Evolutionary conservation across 2,797 vertebrate species (phyloP), one percentile per base, ranked within the genome.

Genomic region (Bovichtus variegatus): DNA sequence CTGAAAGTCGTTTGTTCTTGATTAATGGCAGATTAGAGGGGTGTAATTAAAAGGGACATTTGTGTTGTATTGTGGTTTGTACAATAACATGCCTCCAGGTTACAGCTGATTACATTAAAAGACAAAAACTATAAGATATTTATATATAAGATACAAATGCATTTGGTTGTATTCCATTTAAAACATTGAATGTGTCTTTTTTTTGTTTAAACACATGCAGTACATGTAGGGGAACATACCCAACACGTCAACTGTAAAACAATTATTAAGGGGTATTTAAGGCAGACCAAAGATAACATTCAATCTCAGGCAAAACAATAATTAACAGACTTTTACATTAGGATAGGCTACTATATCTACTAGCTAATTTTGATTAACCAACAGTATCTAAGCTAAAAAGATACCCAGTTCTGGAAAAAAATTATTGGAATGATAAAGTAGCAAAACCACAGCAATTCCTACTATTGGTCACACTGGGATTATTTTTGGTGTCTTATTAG

Each of bases 41-140:
- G 15, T 36, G n/a, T n/a, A 16, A 76, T 47, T 50, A 63, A 34
- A 5, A 40, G 11, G 10, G 12, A 50, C 6, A 49, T 27, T 40
- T 29, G 13, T 41, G 3, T 53, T 25, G 25, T 36, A 23, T 9
- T 9, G 4, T 21, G 5, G 1, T 44, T 65, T 23, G 0, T 21
- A 36, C 9, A 46, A 21, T 64, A 38, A 29, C 4, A 31, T 15
- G 11, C 6, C 3, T 19, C 1, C 9, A 27, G 5, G 21, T 61
- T 18, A 23, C 19, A 47, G n/a, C 6, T 74, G 44, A 53, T 67
- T 34, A n/a, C 49, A 61, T 60, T 25, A 50, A 9, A 13, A 60
- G 11, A 41, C 3, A 4, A 46, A 7, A n/a, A 51, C 0, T 1
- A 21, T 3, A 15, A 15, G 2, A 12, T 50, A n/a, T n/a, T 51